phyloP scores from a whole-genome alignment of 2,888 invertebrate genomes.

The Lepidonotus clava region DNA sequence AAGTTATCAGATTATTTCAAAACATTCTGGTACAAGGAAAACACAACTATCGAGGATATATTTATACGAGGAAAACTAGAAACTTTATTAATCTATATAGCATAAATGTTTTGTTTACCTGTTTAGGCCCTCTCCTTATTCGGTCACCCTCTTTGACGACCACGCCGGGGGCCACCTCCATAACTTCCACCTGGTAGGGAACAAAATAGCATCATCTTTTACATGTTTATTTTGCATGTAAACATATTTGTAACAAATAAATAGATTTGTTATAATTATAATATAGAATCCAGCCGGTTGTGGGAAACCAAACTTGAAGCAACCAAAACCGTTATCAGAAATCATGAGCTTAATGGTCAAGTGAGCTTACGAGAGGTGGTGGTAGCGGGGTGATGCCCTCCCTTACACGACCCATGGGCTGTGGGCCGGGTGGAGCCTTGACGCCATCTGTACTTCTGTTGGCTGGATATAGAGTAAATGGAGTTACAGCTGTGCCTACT shows the following conservation, averaged over 20 bases:
- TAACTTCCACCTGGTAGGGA: constrained; percentile 77
- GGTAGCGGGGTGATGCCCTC: constrained; percentile 66
- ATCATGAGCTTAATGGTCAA: neutral
- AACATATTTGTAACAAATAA: too few relatives aligned
- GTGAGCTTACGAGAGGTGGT: constrained; percentile 74
- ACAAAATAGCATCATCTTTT: too few relatives aligned
- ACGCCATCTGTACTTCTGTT: neutral
- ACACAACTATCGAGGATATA: neutral
- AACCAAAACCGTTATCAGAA: too few relatives aligned
- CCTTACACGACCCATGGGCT: neutral
- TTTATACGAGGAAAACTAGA: neutral
- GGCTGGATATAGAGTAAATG: neutral
- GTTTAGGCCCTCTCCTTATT: constrained; percentile 75
- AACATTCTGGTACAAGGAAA: too few relatives aligned
- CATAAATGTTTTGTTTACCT: constrained; percentile 61
- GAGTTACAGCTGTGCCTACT: too few relatives aligned
- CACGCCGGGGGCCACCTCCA: constrained; percentile 77
- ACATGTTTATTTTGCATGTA: too few relatives aligned
- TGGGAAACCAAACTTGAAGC: too few relatives aligned
- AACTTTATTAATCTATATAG: too few relatives aligned
- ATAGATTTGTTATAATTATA: too few relatives aligned
- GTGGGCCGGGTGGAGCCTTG: neutral
- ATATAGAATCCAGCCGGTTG: too few relatives aligned
- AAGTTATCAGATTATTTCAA: too few relatives aligned
- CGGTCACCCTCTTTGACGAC: constrained; percentile 75